Base-by-base conservation (phyloP, 2,797 vertebrate species). In the Bradypodion ventrale region DNA sequence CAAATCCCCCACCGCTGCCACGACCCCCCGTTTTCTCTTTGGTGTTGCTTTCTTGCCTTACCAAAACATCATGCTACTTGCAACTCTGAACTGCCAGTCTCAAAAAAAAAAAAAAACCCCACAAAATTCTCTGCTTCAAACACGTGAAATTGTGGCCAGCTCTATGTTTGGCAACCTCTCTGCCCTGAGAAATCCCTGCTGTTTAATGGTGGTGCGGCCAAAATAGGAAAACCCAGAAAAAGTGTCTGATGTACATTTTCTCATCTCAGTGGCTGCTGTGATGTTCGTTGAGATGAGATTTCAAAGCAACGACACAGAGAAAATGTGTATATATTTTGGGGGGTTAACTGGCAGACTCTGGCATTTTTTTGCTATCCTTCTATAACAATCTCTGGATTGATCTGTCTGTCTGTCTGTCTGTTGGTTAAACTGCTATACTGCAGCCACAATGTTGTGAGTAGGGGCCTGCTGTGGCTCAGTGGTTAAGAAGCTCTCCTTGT, bases 21-120 rank as follows among this genome's bases (percentile, higher is more conserved):
- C 10, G 29, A n/a, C n/a, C n/a, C n/a, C n/a, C 52, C 16, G 16
- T 37, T 42, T 25, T 1, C 1, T 49, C 40, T 75, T 78, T 7
- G 80, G 80, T 42, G 63, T 49, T n/a, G 70, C 91, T 95, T 95
- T 95, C 94, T 92, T 94, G 92, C 88, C 87, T 7, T 0, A 46
- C 7, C 9, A 87, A 40, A 85, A 52, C 59, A 1, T 0, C 0
- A 68, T 5, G 32, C 81, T 86, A 88, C 32, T 68, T 19, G 42
- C 75, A 25, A 0, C 0, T 63, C 1, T 21, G 1, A 56, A 1
- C n/a, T n/a, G n/a, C n/a, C n/a, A n/a, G n/a, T n/a, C n/a, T n/a
- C n/a, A n/a, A n/a, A n/a, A n/a, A n/a, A n/a, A n/a, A n/a, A n/a
- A n/a, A n/a, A n/a, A n/a, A n/a, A n/a, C n/a, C n/a, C n/a, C 70